Evolutionary conservation across 2,888 invertebrate species (phyloP).

Genomic region (Acrocyrtus sp.): DNA sequence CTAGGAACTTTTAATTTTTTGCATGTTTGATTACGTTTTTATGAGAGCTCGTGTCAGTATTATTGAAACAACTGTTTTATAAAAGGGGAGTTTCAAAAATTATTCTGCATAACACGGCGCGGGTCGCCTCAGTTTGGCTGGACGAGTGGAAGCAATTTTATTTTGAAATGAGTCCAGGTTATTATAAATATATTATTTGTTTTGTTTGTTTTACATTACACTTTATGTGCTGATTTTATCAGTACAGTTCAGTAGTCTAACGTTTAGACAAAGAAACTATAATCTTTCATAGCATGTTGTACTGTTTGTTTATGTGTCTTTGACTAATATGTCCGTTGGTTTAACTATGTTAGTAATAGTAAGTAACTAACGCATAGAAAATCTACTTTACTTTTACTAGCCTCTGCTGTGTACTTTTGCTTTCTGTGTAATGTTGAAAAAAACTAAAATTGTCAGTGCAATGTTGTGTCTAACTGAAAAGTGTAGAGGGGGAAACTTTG

Average conservation of each 20-base stretch:
- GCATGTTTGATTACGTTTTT: not conserved
- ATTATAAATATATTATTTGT: slow-evolving; percentile 41
- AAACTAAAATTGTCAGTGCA: not conserved
- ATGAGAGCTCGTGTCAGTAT: too few species aligned
- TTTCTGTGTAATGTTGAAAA: not conserved
- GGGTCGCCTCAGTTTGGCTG: slow-evolving; percentile 99
- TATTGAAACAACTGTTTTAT: slow-evolving; percentile 11
- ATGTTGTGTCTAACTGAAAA: too few species aligned
- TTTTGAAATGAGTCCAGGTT: slow-evolving; percentile 99
- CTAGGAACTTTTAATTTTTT: slow-evolving; percentile 5
- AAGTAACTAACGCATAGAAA: not conserved
- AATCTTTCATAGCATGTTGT: slow-evolving; percentile 3
- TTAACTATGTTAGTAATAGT: not conserved
- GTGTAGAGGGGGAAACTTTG: not conserved
- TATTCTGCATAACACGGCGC: slow-evolving; percentile 97
- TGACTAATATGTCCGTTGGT: not conserved
- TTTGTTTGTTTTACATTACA: slow-evolving; percentile 21
- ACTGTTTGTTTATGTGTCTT: slow-evolving; percentile 18
- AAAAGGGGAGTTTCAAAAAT: slow-evolving; percentile 86
- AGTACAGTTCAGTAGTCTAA: not conserved
- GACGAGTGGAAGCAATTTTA: slow-evolving; percentile 99
- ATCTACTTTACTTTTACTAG: slow-evolving; percentile 18
- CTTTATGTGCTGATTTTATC: slow-evolving; percentile 1
- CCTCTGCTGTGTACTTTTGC: slow-evolving; percentile 32
- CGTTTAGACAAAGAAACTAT: not conserved